Evolutionary conservation across 2,797 vertebrate genomes (phyloP).

Genomic region (Trematomus bernacchii): DNA sequence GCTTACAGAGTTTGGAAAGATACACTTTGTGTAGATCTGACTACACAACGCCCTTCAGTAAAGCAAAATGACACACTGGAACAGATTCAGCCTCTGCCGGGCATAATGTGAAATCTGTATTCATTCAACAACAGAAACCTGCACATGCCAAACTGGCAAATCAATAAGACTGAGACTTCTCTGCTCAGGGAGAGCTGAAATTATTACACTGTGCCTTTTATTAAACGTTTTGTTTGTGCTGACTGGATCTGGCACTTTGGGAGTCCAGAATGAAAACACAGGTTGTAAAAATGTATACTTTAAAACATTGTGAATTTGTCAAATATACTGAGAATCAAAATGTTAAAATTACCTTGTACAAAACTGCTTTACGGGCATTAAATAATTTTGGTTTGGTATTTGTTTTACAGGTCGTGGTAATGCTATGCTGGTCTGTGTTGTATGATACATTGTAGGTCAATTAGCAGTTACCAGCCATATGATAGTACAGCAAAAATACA

Average conservation of each 20-base stretch:
- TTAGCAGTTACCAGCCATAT: slow-evolving; percentile 14
- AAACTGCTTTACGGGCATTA: slow-evolving; percentile 47
- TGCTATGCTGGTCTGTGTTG: neutral
- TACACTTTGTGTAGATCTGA: slow-evolving; percentile 67
- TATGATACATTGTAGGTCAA: slow-evolving; percentile 4
- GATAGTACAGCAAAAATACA: slow-evolving; percentile 43
- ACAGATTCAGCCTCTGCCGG: neutral
- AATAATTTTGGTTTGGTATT: slow-evolving; percentile 48
- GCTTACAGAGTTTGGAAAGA: slow-evolving; percentile 91
- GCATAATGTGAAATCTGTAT: slow-evolving; percentile 27
- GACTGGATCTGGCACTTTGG: slow-evolving; percentile 35
- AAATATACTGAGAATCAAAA: slow-evolving; percentile 51
- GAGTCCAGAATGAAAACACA: slow-evolving; percentile 25
- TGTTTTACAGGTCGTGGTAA: slow-evolving; percentile 14
- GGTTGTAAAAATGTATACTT: slow-evolving; percentile 30
- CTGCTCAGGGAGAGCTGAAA: slow-evolving; percentile 54
- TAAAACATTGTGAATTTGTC: slow-evolving; percentile 34
- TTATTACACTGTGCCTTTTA: slow-evolving; percentile 60
- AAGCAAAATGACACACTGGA: slow-evolving; percentile 23
- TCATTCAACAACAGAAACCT: slow-evolving; percentile 29
- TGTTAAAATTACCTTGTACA: slow-evolving; percentile 43
- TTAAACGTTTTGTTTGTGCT: slow-evolving; percentile 39
- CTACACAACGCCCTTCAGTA: neutral
- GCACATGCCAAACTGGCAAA: slow-evolving; percentile 17
- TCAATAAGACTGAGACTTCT: slow-evolving; percentile 11